Evolutionary conservation across 1,140 invertebrate species (phyloP), one percentile per base, ranked within the genome.

Genomic region (Frieseomelitta varia): DNA sequence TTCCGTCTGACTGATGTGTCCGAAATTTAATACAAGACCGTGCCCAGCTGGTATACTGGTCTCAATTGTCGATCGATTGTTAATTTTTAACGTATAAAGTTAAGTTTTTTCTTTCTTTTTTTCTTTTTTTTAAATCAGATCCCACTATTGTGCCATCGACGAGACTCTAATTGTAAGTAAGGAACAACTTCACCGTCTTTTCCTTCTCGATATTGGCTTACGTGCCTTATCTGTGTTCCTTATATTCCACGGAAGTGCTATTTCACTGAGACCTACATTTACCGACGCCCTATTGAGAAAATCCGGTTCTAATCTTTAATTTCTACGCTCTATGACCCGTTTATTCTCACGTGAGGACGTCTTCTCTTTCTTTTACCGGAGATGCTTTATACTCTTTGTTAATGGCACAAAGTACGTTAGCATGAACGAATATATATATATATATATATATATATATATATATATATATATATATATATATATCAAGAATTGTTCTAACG

Each of bases 31-130:
- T 81, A 87, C 15, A 30, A n/a, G 11, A 17, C 17, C 17, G 58
- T 47, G 0, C 1, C 17, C 27, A 27, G 2, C 67, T 14, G 61
- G 3, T 67, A 19, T 67, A 19, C n/a, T 30, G 30, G 53, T 53
- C 77, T 84, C 83, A 19, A 56, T 82, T 88, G 79, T 74, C 79
- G 74, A 88, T 82, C 87, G 81, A 88, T 88, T 80, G 85, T n/a
- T n/a, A n/a, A n/a, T n/a, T n/a, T n/a, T 74, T 65, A 56, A 30
- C 56, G 61, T 80, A 53, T 80, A 53, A 84, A 79, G 72, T 71
- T 63, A 79, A 69, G 39, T 79, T 84, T 65, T 47, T 47, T 0
- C 10, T 47, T 47, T 10, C 8, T 65, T 69, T 79, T 84, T 79
- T 84, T 65, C 58, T 79, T 84, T 79, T 72, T 30, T 58, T 79